Percentiles rank a stretch among this genome's conserved stretches.
phyloP scores from a whole-genome alignment of 2,797 vertebrate species.

The Tragelaphus eurycerus region DNA sequence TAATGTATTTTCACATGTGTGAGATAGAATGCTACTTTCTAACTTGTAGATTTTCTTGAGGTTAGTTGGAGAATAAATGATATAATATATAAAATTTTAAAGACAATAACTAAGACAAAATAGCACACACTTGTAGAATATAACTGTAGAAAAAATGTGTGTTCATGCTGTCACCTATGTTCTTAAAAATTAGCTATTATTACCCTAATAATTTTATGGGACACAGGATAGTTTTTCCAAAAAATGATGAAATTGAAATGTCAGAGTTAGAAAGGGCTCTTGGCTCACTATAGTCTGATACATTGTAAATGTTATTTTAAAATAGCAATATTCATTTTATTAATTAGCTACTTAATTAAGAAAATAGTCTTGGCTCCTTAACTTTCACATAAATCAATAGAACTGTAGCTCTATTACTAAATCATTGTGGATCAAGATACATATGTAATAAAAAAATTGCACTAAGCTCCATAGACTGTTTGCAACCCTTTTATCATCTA shows the following conservation, averaged over 20 bases:
- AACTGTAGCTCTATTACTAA: not conserved
- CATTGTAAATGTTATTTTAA: not conserved
- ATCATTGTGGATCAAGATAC: not conserved
- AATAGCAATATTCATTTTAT: not conserved
- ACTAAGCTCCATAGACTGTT: not conserved
- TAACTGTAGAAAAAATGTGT: not conserved
- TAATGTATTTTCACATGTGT: not conserved
- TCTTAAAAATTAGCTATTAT: not conserved
- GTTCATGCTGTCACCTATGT: not conserved
- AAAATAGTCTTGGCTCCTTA: not conserved
- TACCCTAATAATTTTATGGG: not conserved
- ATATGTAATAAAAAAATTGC: slow-evolving; percentile 31
- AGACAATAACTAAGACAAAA: not conserved
- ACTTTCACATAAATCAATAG: not conserved
- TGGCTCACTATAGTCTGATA: not conserved
- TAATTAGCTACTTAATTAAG: not conserved
- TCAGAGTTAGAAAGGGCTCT: not conserved
- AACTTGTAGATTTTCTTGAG: not conserved
- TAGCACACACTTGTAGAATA: not conserved
- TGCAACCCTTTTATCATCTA: not conserved
- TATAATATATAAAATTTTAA: not conserved
- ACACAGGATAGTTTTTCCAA: not conserved
- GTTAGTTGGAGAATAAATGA: not conserved
- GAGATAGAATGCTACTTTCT: not conserved
- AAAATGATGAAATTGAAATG: not conserved